Percentiles rank a stretch among this genome's conserved stretches.
phyloP scores from a whole-genome alignment of 1,140 invertebrate genomes.

The Pseudachorutes palmiensis region DNA sequence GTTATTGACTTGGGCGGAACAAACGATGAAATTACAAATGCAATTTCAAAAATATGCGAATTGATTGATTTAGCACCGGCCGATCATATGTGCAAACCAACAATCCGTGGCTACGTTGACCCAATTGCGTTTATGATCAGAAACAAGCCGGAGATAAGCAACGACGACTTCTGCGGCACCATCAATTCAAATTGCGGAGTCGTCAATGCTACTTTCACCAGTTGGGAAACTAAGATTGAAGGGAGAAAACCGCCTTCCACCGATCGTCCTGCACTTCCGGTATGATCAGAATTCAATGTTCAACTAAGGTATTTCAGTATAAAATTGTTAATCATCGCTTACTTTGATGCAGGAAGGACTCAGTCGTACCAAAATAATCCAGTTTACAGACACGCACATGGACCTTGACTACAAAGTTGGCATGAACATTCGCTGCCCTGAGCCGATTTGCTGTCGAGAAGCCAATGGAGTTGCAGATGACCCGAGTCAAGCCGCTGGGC shows the following conservation, averaged over 20 bases:
- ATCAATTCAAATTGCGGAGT: constrained; percentile 18
- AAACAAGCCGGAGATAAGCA: constrained; percentile 6
- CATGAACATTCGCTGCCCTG: constrained; percentile 45
- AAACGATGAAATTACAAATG: not conserved
- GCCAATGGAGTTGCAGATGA: constrained; percentile 18
- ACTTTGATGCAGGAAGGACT: constrained; percentile 4
- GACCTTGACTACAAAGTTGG: constrained; percentile 46
- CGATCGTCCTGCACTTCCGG: not conserved
- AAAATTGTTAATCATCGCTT: not conserved
- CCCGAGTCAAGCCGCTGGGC: not conserved
- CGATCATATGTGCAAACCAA: constrained; percentile 19
- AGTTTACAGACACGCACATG: constrained; percentile 48
- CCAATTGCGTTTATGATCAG: constrained; percentile 18
- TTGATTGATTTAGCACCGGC: constrained; percentile 4
- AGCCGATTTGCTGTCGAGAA: constrained; percentile 46
- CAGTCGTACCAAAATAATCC: constrained; percentile 45
- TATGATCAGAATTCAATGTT: not conserved
- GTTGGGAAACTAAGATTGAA: constrained; percentile 20
- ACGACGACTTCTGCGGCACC: constrained; percentile 24
- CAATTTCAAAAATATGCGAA: constrained; percentile 6
- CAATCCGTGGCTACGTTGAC: constrained; percentile 17
- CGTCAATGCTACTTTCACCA: not conserved
- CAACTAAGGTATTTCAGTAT: not conserved
- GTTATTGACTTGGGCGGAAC: not conserved
- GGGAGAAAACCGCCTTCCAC: constrained; percentile 9